phyloP scores from a whole-genome alignment of 2,888 invertebrate species.

The Plemyria rubiginata region DNA sequence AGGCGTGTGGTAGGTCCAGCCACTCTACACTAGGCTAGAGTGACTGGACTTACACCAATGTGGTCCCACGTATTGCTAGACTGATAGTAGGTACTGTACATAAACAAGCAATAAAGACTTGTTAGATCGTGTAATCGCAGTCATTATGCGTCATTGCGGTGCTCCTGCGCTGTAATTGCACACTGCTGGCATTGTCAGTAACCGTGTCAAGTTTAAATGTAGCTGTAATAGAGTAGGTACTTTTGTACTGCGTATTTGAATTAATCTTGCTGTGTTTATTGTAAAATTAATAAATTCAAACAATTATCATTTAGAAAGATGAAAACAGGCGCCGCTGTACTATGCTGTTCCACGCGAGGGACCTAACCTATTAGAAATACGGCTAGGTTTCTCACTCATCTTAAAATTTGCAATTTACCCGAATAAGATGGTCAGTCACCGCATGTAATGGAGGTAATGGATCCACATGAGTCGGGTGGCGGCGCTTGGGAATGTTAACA shows the following conservation, averaged over 20 bases:
- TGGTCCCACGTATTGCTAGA: neutral
- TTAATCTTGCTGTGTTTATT: neutral
- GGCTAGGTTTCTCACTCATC: too few species aligned
- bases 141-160: slow-evolving; percentile 35
- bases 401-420: too few species aligned
- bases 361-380: too few species aligned
- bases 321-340: too few species aligned
- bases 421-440: neutral
- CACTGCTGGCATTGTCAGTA: slow-evolving; percentile 43
- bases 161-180: slow-evolving; percentile 39
- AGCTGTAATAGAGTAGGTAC: neutral
- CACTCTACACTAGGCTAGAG: too few species aligned
- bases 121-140: slow-evolving; percentile 45
- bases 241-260: neutral
- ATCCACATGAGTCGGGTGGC: neutral
- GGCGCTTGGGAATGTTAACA: neutral
- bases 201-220: slow-evolving; percentile 47
- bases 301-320: too few species aligned
- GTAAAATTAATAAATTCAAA: too few species aligned
- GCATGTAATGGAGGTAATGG: slow-evolving; percentile 2
- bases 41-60: slow-evolving; percentile 5
- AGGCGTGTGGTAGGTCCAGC: too few species aligned
- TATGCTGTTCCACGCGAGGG: too few species aligned
- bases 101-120: slow-evolving; percentile 23
- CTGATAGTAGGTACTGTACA: neutral